Conservation (phyloP, 2,113 vertebrate genomes). For the Scalopus aquaticus region DNA sequence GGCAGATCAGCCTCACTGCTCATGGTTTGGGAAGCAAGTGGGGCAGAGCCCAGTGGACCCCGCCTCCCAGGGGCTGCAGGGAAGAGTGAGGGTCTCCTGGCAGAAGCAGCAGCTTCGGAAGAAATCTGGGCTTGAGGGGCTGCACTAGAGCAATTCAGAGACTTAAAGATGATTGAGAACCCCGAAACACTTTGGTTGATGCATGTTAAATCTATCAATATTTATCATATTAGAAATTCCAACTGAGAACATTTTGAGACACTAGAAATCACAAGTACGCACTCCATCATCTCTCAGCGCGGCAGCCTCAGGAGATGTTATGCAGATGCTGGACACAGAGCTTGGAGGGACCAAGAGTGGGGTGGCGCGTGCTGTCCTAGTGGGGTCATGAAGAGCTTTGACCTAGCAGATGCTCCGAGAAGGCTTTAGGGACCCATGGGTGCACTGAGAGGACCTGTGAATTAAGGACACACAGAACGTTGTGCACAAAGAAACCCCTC, state of each 20-base stretch:
- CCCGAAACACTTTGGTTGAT: not conserved
- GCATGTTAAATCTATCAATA: not conserved
- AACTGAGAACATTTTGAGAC: constrained; percentile 3
- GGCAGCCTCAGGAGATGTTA: not conserved
- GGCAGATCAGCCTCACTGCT: not conserved
- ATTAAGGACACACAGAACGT: not conserved
- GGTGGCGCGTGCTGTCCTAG: not conserved
- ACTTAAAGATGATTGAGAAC: not conserved
- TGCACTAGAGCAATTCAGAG: not conserved
- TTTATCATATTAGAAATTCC: not conserved
- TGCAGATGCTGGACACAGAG: too few relatives aligned
- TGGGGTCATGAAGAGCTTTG: not conserved
- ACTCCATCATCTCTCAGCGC: not conserved
- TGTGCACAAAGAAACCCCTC: not conserved
- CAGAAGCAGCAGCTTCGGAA: not conserved
- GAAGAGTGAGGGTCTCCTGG: not conserved
- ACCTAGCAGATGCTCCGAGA: not conserved
- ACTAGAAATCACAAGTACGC: not conserved
- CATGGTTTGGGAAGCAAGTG: not conserved
- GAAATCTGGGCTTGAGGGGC: not conserved
- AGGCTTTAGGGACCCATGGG: not conserved
- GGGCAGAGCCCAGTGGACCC: not conserved
- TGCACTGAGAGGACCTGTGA: not conserved
- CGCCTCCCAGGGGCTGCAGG: not conserved
- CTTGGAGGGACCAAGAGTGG: too few relatives aligned